Percentiles rank a stretch among this genome's conserved stretches.
Conservation (phyloP, 2,797 vertebrate genomes). For the Botia kubotai region DNA sequence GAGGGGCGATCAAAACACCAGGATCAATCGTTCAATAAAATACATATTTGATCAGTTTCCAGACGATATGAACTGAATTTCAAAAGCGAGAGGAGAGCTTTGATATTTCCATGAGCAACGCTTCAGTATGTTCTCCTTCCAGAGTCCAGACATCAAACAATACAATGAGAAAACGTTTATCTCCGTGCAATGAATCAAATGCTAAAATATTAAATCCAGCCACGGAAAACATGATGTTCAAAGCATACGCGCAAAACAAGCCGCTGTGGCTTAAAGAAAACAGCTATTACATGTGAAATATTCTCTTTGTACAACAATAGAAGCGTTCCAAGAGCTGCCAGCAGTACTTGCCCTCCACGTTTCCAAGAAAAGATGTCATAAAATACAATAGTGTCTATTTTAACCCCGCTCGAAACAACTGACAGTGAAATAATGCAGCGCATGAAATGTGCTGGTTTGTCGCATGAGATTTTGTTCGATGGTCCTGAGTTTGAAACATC, state of each 20-base stretch:
- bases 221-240: constrained; percentile 22
- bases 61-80: constrained; percentile 7
- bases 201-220: constrained; percentile 37
- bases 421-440: constrained; percentile 34
- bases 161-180: not conserved
- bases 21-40: constrained; percentile 38
- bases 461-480: not conserved
- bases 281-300: constrained; percentile 6
- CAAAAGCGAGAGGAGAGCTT: constrained; percentile 20
- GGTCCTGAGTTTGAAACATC: constrained; percentile 45
- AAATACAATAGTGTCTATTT: constrained; percentile 50
- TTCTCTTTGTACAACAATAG: constrained; percentile 57
- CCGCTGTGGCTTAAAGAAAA: constrained; percentile 25
- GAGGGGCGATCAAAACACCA: constrained; percentile 4
- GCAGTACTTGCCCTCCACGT: constrained; percentile 46
- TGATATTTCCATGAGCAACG: constrained; percentile 1
- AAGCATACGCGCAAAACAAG: constrained; percentile 16
- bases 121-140: not conserved
- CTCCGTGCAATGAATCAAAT: constrained; percentile 20
- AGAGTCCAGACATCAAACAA: not conserved
- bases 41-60: constrained; percentile 8
- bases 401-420: constrained; percentile 31
- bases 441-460: constrained; percentile 12
- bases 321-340: constrained; percentile 50
- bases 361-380: constrained; percentile 38